Evolutionary conservation across 2,888 invertebrate species (phyloP).

Genomic region (Harpalus rubripes): DNA sequence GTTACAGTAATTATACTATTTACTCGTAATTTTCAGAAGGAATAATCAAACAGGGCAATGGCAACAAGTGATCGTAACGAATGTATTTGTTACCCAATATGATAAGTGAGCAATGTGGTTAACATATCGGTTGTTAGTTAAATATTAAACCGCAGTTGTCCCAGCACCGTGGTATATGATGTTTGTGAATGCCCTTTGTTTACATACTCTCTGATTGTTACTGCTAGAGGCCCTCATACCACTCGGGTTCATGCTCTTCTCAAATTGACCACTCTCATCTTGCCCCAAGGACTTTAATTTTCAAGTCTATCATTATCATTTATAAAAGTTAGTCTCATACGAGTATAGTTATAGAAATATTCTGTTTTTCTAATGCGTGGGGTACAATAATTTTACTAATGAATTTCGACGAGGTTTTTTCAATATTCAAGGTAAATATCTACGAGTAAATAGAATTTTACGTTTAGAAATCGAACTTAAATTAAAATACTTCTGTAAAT

Average conservation of each 20-base stretch:
- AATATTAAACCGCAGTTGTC: conserved; percentile 55
- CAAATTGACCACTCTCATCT: not conserved
- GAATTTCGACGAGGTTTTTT: too few species aligned
- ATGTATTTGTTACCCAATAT: conserved; percentile 36
- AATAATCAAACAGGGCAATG: conserved; percentile 27
- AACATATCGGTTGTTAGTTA: conserved; percentile 48
- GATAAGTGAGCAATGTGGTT: conserved; percentile 54
- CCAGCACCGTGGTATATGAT: conserved; percentile 44
- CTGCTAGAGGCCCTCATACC: not conserved
- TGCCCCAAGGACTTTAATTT: not conserved
- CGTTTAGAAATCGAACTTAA: too few species aligned
- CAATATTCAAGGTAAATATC: too few species aligned
- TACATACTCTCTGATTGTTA: conserved; percentile 37
- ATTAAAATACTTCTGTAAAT: too few species aligned
- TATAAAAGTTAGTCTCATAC: too few species aligned
- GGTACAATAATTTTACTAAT: too few species aligned
- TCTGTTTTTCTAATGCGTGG: too few species aligned
- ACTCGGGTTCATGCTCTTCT: not conserved
- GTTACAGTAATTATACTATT: too few species aligned
- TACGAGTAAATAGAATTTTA: too few species aligned
- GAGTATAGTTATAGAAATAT: too few species aligned
- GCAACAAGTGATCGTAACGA: conserved; percentile 36
- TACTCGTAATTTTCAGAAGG: not conserved
- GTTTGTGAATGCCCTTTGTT: conserved; percentile 62
- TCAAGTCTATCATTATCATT: too few species aligned